Base-by-base conservation (phyloP, 2,113 vertebrate species). In the Balaeniceps rex region DNA sequence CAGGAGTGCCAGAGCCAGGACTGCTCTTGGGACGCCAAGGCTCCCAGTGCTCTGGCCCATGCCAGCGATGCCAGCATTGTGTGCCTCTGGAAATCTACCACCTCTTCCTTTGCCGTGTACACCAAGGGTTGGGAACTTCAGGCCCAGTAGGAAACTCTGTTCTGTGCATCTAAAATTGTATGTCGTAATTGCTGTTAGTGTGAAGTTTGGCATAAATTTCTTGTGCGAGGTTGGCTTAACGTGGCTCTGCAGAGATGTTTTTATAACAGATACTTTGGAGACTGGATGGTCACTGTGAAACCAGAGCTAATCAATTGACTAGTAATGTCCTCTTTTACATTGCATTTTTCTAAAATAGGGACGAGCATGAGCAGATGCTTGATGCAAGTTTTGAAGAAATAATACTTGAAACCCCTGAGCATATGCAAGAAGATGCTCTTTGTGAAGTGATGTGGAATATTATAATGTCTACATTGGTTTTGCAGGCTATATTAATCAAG, bases 41-140 rank as follows among this genome's bases (percentile, higher is more conserved):
- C 63, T 80, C 18, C 49, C 2, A 2, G 25, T 34, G 38, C 55
- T 61, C 23, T 0, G 0, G 7, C 60, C 33, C 1, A 2, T 44
- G 74, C 22, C 51, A 44, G 31, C 0, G 0, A 3, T 8, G 5
- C 25, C 57, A 14, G 44, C 9, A 23, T 14, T 60, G 34, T 1
- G 2, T 29, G 12, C 24, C 19, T 78, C 61, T 81, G 89, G 61
- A 69, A 79, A 61, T 33, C 44, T 31, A 34, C 51, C 19, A 2
- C 9, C 5, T 80, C 49, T 63, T 77, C 12, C 11, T 69, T 64
- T 64, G 77, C n/a, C 4, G 0, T 33, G 26, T 22, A 10, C 4
- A 2, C 46, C 0, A 8, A 44, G 63, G 22, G 36, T 0, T 40
- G 52, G 57, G 12, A 71, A 5, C 49, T 71, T 57, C 65, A 38